Evolutionary conservation across 2,797 vertebrate genomes (phyloP).

Genomic region (Poecile montanus): DNA sequence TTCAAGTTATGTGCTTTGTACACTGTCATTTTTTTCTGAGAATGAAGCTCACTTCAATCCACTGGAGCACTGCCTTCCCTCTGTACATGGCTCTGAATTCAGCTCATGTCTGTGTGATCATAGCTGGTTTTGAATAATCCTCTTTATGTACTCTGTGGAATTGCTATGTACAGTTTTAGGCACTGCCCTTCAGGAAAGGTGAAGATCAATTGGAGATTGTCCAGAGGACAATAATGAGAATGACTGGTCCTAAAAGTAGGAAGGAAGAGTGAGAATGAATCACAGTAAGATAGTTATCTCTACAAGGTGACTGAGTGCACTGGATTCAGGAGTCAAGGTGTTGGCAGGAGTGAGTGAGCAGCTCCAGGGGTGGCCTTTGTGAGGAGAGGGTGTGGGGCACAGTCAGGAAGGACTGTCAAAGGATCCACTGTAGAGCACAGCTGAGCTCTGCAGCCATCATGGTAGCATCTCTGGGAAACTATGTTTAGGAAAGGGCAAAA

Average conservation of each 20-base stretch:
- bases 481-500: not conserved
- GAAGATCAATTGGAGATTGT: not conserved
- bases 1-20: not conserved
- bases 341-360: fast-evolving
- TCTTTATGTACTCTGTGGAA: not conserved
- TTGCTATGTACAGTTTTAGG: not conserved
- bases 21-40: not conserved
- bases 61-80: not conserved
- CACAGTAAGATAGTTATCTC: not conserved
- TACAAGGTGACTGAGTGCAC: not conserved
- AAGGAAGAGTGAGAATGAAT: not conserved
- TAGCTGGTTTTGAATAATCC: not conserved
- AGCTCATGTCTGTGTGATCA: not conserved
- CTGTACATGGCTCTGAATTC: not conserved
- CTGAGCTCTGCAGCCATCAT: not conserved
- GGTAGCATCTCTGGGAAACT: not conserved
- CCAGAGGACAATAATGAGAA: not conserved
- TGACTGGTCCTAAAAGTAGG: not conserved
- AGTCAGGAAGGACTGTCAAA: not conserved
- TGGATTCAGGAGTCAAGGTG: not conserved
- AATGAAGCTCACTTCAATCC: not conserved
- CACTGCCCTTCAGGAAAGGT: not conserved
- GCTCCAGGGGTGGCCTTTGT: not conserved
- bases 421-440: not conserved
- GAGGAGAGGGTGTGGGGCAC: not conserved